Base-by-base conservation (phyloP, 2,888 invertebrate species). In the Cephonodes hylas region DNA sequence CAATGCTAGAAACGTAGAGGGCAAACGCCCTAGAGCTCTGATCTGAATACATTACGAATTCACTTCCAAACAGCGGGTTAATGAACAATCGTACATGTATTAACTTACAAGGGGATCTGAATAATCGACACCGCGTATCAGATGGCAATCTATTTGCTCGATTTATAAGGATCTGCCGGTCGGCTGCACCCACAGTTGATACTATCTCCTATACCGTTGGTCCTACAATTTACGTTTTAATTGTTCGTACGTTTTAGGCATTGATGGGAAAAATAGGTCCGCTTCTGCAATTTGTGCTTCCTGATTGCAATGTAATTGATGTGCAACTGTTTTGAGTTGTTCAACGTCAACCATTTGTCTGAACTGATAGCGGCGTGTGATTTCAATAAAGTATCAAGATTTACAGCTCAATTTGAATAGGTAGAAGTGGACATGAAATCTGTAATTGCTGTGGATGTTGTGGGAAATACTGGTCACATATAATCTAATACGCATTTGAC, bases 81-180 rank as follows among this genome's bases (percentile, higher is more conserved):
- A 89, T 89, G 90, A 91, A 91, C 89, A 86, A 82, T 81, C 84
- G 85, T 84, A 88, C 38, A 38, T 3, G 58, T 25, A 23, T 18
- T 89, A 91, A 90, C 83, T 90, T 88, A 89, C 87, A 84, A 73
- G 80, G 80, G 82, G 82, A 86, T 89, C 88, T 84, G 85, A 86
- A 90, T 91, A 91, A 91, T 91, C 90, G 91, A 89, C 90, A 87
- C 89, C 77, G 81, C 80, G 84, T 84, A 89, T 90, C 85, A 84
- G 91, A 91, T 91, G 77, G 82, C 79, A 83, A 91, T 91, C 89
- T 80, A 77, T 80, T 80, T 77, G 68, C 78, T 83, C 79, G 88
- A 91, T 90, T 91, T 90, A 89, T 88, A 86, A 84, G 84, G 87
- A 89, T 88, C 89, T 80, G 74, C 75, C 64, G 70, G 82, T 85